Conservation (phyloP, 1,140 invertebrate species). For the Drosophila mauritiana region DNA sequence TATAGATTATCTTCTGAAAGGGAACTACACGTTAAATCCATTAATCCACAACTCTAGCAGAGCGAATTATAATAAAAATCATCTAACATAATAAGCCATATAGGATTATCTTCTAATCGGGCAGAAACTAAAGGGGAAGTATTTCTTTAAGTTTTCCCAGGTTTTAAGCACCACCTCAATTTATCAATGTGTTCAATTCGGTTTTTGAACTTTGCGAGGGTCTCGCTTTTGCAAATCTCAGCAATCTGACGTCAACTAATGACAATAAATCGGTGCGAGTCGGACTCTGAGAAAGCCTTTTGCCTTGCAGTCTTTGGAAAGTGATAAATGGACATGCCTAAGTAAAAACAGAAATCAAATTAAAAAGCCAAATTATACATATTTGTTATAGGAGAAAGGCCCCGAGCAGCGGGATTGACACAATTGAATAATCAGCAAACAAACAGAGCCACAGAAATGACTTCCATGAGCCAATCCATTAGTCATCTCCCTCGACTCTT, state of each 20-base stretch:
- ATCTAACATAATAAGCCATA: no score
- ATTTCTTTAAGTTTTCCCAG: neutral
- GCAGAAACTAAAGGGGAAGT: no score
- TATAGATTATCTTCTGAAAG: neutral
- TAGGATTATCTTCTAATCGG: no score
- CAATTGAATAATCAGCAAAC: slow-evolving; percentile 61
- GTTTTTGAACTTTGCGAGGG: neutral
- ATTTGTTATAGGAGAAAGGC: slow-evolving; percentile 36
- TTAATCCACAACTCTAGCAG: no score
- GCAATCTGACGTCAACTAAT: slow-evolving; percentile 21
- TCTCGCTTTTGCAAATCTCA: slow-evolving; percentile 3
- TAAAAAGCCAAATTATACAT: slow-evolving; percentile 49
- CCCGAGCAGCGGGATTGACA: slow-evolving; percentile 18
- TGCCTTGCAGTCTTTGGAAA: slow-evolving; percentile 7
- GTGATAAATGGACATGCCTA: slow-evolving; percentile 33
- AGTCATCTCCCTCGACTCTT: slow-evolving; percentile 53
- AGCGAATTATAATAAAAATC: no score
- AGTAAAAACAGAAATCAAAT: slow-evolving; percentile 43
- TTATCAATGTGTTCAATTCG: slow-evolving; percentile 6
- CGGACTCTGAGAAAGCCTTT: slow-evolving; percentile 6
- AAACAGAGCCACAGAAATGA: slow-evolving; percentile 53
- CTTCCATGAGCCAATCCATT: slow-evolving; percentile 70
- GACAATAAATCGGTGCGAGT: slow-evolving; percentile 40
- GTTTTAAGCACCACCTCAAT: neutral
- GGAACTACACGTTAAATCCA: neutral